Evolutionary conservation across 2,888 invertebrate genomes (phyloP).

Genomic region (Amphipyra berbera): DNA sequence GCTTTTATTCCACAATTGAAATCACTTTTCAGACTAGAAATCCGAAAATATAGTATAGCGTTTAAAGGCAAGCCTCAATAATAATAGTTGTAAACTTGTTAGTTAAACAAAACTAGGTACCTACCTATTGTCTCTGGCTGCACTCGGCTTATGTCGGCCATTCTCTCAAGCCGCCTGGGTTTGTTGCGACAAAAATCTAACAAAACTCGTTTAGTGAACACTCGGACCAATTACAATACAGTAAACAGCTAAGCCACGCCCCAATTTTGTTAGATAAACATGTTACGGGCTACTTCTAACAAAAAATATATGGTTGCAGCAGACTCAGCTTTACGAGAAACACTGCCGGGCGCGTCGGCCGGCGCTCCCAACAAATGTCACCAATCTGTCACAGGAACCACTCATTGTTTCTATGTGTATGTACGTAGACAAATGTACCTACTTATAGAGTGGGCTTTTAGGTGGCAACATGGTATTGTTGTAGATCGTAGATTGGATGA

Average conservation of each 20-base stretch:
- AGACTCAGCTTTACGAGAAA: too few species aligned
- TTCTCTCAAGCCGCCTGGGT: too few species aligned
- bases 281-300: too few species aligned
- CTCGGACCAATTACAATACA: too few species aligned
- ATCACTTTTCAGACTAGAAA: neutral
- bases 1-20: neutral
- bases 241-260: too few species aligned
- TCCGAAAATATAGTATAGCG: neutral
- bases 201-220: too few species aligned
- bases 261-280: too few species aligned
- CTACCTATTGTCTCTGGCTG: neutral
- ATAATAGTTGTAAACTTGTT: neutral
- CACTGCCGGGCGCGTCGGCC: neutral
- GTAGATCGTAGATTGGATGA: neutral
- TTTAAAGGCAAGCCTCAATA: neutral
- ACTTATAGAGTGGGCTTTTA: slow-evolving; percentile 8
- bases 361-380: slow-evolving; percentile 43
- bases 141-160: neutral
- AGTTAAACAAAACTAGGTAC: neutral
- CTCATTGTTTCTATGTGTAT: slow-evolving; percentile 8
- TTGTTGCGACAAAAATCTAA: too few species aligned
- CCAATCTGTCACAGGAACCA: slow-evolving; percentile 29
- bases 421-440: neutral
- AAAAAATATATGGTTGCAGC: too few species aligned
- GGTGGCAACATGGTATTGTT: neutral